phyloP scores from a whole-genome alignment of 2,113 vertebrate species.

The Ammodytes marinus region DNA sequence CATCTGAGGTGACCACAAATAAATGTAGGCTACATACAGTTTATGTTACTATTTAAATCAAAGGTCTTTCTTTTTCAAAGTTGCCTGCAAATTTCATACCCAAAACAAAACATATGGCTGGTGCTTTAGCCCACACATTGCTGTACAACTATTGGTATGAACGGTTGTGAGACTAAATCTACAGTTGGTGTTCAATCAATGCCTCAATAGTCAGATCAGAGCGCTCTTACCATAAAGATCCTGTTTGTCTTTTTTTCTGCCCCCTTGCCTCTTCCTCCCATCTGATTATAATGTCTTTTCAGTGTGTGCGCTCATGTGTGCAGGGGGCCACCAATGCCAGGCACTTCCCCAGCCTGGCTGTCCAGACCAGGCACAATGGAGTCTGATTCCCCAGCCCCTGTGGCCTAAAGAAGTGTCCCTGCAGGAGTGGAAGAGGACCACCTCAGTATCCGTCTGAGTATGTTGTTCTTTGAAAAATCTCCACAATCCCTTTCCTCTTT shows the following conservation, averaged over 20 bases:
- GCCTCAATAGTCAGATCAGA: constrained; percentile 64
- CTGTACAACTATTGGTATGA: constrained; percentile 52
- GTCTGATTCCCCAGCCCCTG: constrained; percentile 60
- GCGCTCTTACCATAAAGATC: constrained; percentile 63
- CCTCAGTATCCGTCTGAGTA: constrained; percentile 45
- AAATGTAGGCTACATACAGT: neutral
- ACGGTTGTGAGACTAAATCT: constrained; percentile 25
- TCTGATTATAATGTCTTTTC: constrained; percentile 85
- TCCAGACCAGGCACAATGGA: constrained; percentile 80
- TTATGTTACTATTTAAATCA: neutral
- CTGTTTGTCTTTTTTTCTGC: constrained; percentile 55
- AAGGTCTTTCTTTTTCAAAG: neutral
- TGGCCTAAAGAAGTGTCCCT: constrained; percentile 74
- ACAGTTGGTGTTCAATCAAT: constrained; percentile 64
- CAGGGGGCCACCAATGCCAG: constrained; percentile 79
- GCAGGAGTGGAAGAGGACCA: constrained; percentile 71
- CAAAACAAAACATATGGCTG: neutral
- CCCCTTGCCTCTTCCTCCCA: constrained; percentile 72
- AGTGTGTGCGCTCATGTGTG: constrained; percentile 85
- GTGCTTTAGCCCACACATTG: neutral
- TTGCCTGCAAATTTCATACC: neutral
- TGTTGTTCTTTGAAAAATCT: constrained; percentile 20
- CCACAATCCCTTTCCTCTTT: constrained; percentile 19
- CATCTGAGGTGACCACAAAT: neutral
- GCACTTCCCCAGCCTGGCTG: constrained; percentile 68